These are phyloP conservation scores for Diplazon laetatorius DNA, from an alignment of 2,888 invertebrate species.

Conservation along the genomic window DNA sequence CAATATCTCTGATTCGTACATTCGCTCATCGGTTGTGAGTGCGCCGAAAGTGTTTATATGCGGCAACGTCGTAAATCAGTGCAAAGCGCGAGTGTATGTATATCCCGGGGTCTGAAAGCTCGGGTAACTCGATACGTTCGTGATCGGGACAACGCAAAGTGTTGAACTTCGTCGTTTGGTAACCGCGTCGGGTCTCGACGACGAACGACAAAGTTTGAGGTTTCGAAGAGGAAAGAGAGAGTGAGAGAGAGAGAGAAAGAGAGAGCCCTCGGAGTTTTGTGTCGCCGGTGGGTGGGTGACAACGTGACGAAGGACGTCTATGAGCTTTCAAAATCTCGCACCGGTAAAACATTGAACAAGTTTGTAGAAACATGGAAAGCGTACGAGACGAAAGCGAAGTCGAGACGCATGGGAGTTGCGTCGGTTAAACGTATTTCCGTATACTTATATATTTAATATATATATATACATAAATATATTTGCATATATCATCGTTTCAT, in stretches of 20 bases:
- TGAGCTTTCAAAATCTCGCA: conserved; percentile 59
- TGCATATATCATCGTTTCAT: neutral
- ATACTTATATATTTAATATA: too few relatives aligned
- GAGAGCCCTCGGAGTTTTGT: conserved; percentile 46
- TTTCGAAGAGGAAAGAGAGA: too few relatives aligned
- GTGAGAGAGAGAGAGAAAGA: conserved; percentile 16
- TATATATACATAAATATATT: too few relatives aligned
- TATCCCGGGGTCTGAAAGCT: neutral
- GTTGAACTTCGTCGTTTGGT: conserved; percentile 34
- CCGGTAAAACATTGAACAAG: conserved; percentile 40
- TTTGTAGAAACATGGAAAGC: conserved; percentile 8
- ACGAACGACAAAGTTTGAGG: conserved; percentile 35
- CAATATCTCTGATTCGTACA: too few relatives aligned
- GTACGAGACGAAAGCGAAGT: neutral
- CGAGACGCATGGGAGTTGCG: conserved; percentile 6
- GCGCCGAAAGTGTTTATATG: neutral
- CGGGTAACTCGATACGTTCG: conserved; percentile 33
- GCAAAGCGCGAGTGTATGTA: neutral
- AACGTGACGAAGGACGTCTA: conserved; percentile 47
- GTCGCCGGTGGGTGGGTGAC: conserved; percentile 23
- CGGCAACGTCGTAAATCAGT: neutral
- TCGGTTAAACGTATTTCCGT: neutral
- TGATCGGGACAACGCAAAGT: conserved; percentile 42
- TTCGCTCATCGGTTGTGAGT: too few relatives aligned
- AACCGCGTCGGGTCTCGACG: conserved; percentile 39